Conservation (phyloP, 1,140 invertebrate genomes). For the Musca domestica region DNA sequence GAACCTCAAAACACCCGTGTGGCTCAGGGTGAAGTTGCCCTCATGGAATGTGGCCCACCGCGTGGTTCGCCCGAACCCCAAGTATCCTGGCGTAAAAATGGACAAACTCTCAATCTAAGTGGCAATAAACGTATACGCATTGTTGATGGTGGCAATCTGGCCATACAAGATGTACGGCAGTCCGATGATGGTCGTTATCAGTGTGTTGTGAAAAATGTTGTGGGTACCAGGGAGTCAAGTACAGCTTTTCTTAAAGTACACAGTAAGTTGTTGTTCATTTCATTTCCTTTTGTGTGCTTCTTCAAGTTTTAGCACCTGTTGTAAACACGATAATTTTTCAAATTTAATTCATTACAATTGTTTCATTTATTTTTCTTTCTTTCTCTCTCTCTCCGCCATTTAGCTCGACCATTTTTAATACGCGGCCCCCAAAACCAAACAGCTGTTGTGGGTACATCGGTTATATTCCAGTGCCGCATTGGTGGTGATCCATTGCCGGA, state of each 20-base stretch:
- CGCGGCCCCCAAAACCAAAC: conserved; percentile 73
- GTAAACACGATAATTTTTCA: background rate
- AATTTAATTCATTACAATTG: conserved; percentile 1
- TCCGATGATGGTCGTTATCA: conserved; percentile 80
- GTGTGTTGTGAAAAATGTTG: conserved; percentile 81
- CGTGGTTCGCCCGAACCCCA: conserved; percentile 81
- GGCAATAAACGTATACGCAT: conserved; percentile 66
- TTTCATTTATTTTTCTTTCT: conserved; percentile 17
- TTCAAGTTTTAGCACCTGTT: background rate
- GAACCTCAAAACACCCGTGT: conserved; percentile 73
- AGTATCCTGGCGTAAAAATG: conserved; percentile 81
- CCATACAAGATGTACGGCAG: conserved; percentile 75
- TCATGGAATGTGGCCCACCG: conserved; percentile 82
- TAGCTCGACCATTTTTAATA: conserved; percentile 79
- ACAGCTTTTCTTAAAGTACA: conserved; percentile 76
- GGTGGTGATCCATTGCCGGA: conserved; percentile 75
- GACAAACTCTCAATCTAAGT: conserved; percentile 67
- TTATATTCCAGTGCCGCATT: conserved; percentile 76
- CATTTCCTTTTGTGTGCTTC: background rate
- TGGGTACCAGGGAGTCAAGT: conserved; percentile 72
- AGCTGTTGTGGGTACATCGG: conserved; percentile 68
- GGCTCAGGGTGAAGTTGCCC: conserved; percentile 78
- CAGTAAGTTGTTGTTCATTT: conserved; percentile 61
- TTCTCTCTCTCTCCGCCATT: conserved; percentile 19
- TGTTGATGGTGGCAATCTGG: conserved; percentile 75